Evolutionary conservation across 2,797 vertebrate species (phyloP).

Genomic region (Sebastes baramenuke): DNA sequence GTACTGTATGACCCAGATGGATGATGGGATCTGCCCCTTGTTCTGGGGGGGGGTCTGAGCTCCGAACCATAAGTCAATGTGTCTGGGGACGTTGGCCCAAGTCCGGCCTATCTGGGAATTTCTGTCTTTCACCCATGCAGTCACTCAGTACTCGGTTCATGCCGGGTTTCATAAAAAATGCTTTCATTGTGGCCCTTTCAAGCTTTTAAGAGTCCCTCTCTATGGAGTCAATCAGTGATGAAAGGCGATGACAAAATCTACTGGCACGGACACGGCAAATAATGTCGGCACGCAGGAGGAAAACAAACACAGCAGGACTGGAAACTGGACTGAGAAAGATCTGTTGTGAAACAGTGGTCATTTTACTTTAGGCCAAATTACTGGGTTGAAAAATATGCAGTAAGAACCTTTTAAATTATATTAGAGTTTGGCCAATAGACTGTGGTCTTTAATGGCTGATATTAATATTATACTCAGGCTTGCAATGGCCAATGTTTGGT

Average conservation of each 20-base stretch:
- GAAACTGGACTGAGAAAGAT: background rate
- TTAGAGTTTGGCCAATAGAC: background rate
- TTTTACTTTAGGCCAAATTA: background rate
- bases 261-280: conserved; percentile 24
- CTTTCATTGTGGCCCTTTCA: conserved; percentile 41
- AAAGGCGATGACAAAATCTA: conserved; percentile 45
- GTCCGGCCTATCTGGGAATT: conserved; percentile 47
- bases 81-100: conserved; percentile 69
- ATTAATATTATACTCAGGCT: background rate
- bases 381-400: background rate
- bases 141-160: conserved; percentile 39
- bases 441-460: background rate
- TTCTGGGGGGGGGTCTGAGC: conserved; percentile 16
- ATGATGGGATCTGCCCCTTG: conserved; percentile 1
- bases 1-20: background rate
- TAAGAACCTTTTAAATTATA: background rate
- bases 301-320: conserved; percentile 24
- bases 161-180: conserved; percentile 53
- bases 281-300: conserved; percentile 4
- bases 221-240: conserved; percentile 37
- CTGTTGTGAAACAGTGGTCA: background rate
- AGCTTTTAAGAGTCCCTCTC: conserved; percentile 13
- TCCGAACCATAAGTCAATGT: conserved; percentile 45
- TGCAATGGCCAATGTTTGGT: background rate
- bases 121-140: conserved; percentile 49